Evolutionary conservation across 1,140 invertebrate species (phyloP), one percentile per base, ranked within the genome.

Genomic region (Drosophila arawakana): DNA sequence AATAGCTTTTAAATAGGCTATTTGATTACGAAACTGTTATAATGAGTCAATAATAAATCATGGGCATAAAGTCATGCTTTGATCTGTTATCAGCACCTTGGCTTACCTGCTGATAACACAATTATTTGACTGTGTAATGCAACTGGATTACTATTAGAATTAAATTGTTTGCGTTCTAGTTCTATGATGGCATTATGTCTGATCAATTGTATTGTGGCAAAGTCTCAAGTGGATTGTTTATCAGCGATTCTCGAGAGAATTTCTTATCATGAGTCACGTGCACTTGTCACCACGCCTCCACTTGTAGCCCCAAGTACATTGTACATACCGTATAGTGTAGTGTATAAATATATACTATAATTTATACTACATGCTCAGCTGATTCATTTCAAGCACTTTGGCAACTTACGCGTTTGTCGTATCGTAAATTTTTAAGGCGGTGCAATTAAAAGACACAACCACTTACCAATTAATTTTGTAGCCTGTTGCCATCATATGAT

Each of bases 151-250:
- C 43, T 18, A 47, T 43, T 71, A 60, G 75, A 63, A 50, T 66
- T 59, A 60, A 34, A 10, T 70, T 54, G 9, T 41, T 18, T 34
- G 1, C 34, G 15, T 4, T 4, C 1, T 5, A 8, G 11, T 44
- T 50, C 6, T 30, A 13, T 13, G 21, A 43, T 60, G 47, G 63
- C 59, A 62, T 63, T 71, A 83, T 76, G 71, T 83, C 66, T 76
- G 41, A 43, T 71, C 80, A 71, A 78, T 66, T 66, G 63, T 54
- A 35, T 67, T 60, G 70, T 61, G 43, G 13, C 11, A 25, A 52
- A 66, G 44, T 71, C 72, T 74, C 79, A 79, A 85, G 82, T 85
- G 83, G 41, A 69, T 73, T 86, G 65, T 82, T 85, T 86, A 86
- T 85, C 82, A 70, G 79, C 25, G 60, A 35, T 34, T 62, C 65